A percentile compares a stretch with the other conserved stretches of the same genome.
Conservation (phyloP, 2,888 invertebrate species). For the Melinaea marsaeus region DNA sequence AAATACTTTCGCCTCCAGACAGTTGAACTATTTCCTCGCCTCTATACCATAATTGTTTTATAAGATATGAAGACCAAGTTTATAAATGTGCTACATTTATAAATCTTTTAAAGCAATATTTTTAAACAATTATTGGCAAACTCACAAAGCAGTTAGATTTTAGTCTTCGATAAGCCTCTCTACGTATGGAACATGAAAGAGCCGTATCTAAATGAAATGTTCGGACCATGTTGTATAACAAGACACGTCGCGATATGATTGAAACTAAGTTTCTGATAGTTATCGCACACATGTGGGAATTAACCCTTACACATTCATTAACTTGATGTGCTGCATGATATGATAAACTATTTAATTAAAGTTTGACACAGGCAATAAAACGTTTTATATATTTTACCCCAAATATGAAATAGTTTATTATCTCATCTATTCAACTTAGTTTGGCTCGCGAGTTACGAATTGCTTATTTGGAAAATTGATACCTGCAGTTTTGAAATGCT, state of each 20-base stretch:
- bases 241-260: constrained; percentile 66
- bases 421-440: constrained; percentile 2
- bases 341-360: too few species aligned
- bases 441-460: constrained; percentile 4
- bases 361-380: neutral
- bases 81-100: too few species aligned
- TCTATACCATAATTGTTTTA: too few species aligned
- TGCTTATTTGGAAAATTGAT: constrained; percentile 5
- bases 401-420: constrained; percentile 3
- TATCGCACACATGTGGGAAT: constrained; percentile 59
- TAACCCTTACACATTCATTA: constrained; percentile 44
- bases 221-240: constrained; percentile 54
- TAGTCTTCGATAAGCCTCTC: constrained; percentile 47
- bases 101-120: too few species aligned
- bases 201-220: constrained; percentile 50
- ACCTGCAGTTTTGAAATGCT: neutral
- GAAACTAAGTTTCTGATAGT: constrained; percentile 63
- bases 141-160: constrained; percentile 36
- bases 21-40: too few species aligned
- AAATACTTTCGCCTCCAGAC: too few species aligned
- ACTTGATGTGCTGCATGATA: constrained; percentile 9
- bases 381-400: neutral
- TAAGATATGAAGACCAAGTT: too few species aligned
- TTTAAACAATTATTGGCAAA: constrained; percentile 40
- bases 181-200: constrained; percentile 46